Evolutionary conservation across 1,140 invertebrate species (phyloP).

Genomic region (Eriosoma lanigerum): DNA sequence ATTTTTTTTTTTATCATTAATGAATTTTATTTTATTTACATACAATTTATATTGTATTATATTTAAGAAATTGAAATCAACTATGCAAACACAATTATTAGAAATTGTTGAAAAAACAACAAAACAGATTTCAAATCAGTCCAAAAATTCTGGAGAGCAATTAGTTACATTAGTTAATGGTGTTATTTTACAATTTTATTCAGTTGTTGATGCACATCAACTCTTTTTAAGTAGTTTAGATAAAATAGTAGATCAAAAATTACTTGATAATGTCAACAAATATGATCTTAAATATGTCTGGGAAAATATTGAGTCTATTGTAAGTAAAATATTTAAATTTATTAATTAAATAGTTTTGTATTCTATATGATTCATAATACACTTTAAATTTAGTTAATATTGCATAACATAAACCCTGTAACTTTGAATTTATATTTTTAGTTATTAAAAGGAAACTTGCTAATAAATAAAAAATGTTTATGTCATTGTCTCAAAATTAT

Average conservation of each 20-base stretch:
- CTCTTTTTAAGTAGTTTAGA: constrained; percentile 65
- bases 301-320: constrained; percentile 83
- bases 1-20: constrained; percentile 22
- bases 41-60: constrained; percentile 46
- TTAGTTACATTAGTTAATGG: constrained; percentile 65
- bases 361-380: not conserved
- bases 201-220: constrained; percentile 71
- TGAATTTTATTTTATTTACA: not conserved
- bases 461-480: too few relatives aligned
- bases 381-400: not conserved
- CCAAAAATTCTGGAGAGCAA: constrained; percentile 56
- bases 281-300: constrained; percentile 85
- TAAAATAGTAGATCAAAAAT: constrained; percentile 63
- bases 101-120: constrained; percentile 76
- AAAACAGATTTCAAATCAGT: constrained; percentile 56
- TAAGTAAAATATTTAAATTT: constrained; percentile 60
- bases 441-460: too few relatives aligned
- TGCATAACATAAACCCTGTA: not conserved
- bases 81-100: constrained; percentile 78
- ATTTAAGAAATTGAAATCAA: constrained; percentile 72
- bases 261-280: constrained; percentile 63
- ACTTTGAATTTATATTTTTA: too few relatives aligned
- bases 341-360: not conserved
- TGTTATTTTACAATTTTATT: constrained; percentile 74
- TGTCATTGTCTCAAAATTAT: too few relatives aligned